Base-by-base conservation (phyloP, 2,797 vertebrate species). In the Rhodeus uyekii region DNA sequence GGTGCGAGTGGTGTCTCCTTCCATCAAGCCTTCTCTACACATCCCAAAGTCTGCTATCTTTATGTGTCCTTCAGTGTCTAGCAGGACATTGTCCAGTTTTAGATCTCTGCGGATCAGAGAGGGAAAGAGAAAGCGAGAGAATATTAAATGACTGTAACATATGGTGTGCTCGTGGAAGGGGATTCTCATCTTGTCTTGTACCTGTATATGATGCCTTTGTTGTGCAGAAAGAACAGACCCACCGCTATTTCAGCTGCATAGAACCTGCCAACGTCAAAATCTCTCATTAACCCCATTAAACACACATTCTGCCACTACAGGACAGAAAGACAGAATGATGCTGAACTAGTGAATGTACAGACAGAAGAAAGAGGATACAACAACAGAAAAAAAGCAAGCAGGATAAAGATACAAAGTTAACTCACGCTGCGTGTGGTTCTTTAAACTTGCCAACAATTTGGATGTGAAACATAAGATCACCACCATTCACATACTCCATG, bases 381-480 rank as follows among this genome's bases (percentile, higher is more conserved):
- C 44, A 42, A 73, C 3, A 36, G 42, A 69, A 14, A 82, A 83
- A 84, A 79, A 78, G 27, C 78, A 74, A 63, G 53, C 74, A 75
- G 79, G 78, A 88, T 87, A 3, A n/a, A 81, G 85, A 89, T 86
- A 10, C 84, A 77, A 86, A 87, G 80, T 80, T 78, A 90, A 96
- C 96, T 90, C 93, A 98, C 97, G 95, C 95, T 61, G 97, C 96
- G 12, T 98, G 97, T 13, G 96, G 94, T 90, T 98, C 97, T 93
- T 97, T 97, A 93, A 98, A 98, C 89, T 97, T 97, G 81, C 96
- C 97, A 71, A 98, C 88, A 71, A 97, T 96, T 91, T 98, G 96
- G 86, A 98, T 98, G 92, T 98, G 97, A 90, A 97, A 98, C 97
- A 98, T 98, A 88, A 98, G 92, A 90, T 98, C 97, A 22, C 96